These are phyloP conservation scores for Trichosurus vulpecula DNA, from an alignment of 2,797 vertebrate species.

Conservation along the genomic window DNA sequence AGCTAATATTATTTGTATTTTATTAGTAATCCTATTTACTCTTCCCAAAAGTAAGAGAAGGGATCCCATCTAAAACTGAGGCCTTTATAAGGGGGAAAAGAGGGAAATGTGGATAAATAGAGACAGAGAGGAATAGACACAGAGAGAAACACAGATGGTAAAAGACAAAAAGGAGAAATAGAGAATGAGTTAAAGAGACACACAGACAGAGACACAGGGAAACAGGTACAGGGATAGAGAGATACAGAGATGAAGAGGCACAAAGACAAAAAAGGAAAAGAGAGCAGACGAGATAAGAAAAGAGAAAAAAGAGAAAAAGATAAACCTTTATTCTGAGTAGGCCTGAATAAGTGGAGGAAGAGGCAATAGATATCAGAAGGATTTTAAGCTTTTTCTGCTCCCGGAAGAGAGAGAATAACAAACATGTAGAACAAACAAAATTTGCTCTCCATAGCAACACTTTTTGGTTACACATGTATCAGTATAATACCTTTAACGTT, in stretches of 20 bases:
- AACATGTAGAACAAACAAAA: neutral
- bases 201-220: too few species aligned
- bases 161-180: neutral
- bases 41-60: neutral
- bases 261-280: neutral
- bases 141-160: neutral
- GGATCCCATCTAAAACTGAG: neutral
- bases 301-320: neutral
- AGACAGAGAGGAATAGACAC: neutral
- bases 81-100: neutral
- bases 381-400: neutral
- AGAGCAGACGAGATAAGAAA: neutral
- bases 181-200: neutral
- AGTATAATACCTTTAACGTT: neutral
- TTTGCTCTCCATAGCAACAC: neutral
- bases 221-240: neutral
- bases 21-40: neutral
- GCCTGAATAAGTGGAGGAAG: neutral
- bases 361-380: too few species aligned
- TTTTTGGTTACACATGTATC: neutral
- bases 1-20: neutral
- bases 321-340: too few species aligned
- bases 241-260: neutral
- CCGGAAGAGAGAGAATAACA: neutral
- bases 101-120: neutral